Evolutionary conservation across 2,888 invertebrate species (phyloP).

Genomic region (Papilio elwesi): DNA sequence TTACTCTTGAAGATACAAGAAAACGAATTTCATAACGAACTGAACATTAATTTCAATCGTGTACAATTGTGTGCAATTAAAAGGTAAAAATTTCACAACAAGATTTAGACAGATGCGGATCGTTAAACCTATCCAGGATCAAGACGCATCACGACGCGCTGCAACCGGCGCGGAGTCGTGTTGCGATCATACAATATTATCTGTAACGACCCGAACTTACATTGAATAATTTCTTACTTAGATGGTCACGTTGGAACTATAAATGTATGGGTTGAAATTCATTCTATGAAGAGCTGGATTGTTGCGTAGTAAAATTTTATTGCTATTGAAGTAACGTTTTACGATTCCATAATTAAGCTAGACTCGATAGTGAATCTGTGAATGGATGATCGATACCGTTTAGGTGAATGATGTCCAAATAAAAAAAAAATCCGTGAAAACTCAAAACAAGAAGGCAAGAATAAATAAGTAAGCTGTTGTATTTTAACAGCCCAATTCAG

Average conservation of each 20-base stretch:
- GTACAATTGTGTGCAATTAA: conserved; percentile 15
- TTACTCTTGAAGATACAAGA: no score
- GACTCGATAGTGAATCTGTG: no score
- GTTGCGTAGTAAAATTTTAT: no score
- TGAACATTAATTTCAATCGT: background rate
- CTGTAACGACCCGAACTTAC: background rate
- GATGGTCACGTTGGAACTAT: background rate
- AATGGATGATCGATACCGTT: no score
- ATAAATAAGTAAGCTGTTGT: no score
- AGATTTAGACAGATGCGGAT: conserved; percentile 13
- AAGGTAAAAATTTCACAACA: conserved; percentile 28
- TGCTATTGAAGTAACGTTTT: no score
- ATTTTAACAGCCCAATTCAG: no score
- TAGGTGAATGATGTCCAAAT: no score
- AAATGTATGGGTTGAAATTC: background rate
- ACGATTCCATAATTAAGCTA: no score
- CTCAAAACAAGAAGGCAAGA: no score
- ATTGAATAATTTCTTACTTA: background rate
- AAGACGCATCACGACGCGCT: conserved; percentile 23
- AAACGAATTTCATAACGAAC: background rate
- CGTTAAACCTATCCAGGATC: conserved; percentile 26
- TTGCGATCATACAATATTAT: background rate
- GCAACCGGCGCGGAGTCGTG: conserved; percentile 13
- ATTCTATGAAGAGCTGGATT: background rate
- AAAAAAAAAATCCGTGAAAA: no score